phyloP scores from a whole-genome alignment of 2,888 invertebrate genomes.

The Sinohyriopsis cumingii region DNA sequence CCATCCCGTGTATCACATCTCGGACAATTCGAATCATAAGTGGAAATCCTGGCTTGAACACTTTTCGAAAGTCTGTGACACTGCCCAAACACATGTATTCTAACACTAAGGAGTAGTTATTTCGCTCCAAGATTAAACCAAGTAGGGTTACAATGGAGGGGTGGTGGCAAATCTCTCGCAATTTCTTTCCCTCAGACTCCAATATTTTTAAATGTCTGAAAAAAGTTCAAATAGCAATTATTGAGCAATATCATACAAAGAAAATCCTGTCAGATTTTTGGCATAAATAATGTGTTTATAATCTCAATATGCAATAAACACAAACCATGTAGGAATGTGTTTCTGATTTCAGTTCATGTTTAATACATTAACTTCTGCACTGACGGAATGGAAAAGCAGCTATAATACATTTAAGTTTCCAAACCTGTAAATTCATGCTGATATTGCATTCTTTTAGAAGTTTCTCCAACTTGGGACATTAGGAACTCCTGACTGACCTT shows the following conservation, averaged over 20 bases:
- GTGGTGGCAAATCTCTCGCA: constrained; percentile 31
- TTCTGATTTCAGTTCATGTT: no score
- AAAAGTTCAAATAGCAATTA: not conserved
- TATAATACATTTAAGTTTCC: no score
- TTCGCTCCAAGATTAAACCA: constrained; percentile 41
- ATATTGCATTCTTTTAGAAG: no score
- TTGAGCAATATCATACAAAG: not conserved
- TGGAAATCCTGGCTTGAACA: constrained; percentile 29
- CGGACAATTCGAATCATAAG: constrained; percentile 34
- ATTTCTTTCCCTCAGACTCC: constrained; percentile 32
- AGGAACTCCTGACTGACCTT: no score
- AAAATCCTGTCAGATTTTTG: no score
- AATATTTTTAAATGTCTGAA: constrained; percentile 30
- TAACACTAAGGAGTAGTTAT: constrained; percentile 44
- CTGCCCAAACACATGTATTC: constrained; percentile 52
- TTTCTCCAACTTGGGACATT: no score
- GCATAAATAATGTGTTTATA: no score
- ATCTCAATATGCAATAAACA: no score
- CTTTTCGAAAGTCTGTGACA: constrained; percentile 32
- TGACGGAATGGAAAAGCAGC: no score
- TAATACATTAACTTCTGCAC: no score
- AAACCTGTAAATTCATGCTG: no score
- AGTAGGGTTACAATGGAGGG: constrained; percentile 36
- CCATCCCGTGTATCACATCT: constrained; percentile 48
- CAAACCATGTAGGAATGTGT: no score